Evolutionary conservation across 2,797 vertebrate species (phyloP).

Genomic region (Lophius americanus): DNA sequence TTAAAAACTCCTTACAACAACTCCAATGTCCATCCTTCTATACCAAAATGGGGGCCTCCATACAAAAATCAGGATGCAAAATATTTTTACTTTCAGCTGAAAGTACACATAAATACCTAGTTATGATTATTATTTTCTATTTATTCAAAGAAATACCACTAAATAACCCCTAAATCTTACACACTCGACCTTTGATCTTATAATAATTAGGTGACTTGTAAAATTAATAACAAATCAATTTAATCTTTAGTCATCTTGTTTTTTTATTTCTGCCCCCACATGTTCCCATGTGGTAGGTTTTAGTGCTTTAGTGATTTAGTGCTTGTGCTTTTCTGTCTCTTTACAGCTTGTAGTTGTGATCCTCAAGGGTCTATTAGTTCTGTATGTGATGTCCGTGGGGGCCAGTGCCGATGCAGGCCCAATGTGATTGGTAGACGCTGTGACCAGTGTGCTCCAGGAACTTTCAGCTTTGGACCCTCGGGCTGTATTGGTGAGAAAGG

Average conservation of each 20-base stretch:
- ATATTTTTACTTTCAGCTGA: too few species aligned
- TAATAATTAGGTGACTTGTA: background rate
- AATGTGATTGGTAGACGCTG: constrained; percentile 89
- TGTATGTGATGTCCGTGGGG: constrained; percentile 88
- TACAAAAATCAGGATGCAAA: too few species aligned
- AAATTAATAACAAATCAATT: background rate
- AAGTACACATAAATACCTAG: too few species aligned
- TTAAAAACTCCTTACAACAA: background rate
- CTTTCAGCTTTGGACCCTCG: constrained; percentile 89
- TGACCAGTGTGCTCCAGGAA: constrained; percentile 88
- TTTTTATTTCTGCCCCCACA: too few species aligned
- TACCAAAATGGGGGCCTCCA: background rate
- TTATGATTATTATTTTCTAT: too few species aligned
- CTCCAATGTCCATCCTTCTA: background rate
- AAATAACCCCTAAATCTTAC: too few species aligned
- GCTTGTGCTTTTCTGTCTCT: constrained; percentile 6
- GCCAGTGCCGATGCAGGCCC: constrained; percentile 91
- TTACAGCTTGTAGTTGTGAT: constrained; percentile 89
- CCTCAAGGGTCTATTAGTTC: constrained; percentile 92
- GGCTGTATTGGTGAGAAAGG: constrained; percentile 88
- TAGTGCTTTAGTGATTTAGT: background rate
- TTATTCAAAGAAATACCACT: too few species aligned
- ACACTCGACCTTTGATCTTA: too few species aligned
- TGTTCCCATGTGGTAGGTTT: background rate
- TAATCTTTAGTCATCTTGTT: background rate